A percentile compares a stretch with the other conserved stretches of the same genome.
phyloP scores from a whole-genome alignment of 2,113 vertebrate genomes.

The Pampusana beccarii region DNA sequence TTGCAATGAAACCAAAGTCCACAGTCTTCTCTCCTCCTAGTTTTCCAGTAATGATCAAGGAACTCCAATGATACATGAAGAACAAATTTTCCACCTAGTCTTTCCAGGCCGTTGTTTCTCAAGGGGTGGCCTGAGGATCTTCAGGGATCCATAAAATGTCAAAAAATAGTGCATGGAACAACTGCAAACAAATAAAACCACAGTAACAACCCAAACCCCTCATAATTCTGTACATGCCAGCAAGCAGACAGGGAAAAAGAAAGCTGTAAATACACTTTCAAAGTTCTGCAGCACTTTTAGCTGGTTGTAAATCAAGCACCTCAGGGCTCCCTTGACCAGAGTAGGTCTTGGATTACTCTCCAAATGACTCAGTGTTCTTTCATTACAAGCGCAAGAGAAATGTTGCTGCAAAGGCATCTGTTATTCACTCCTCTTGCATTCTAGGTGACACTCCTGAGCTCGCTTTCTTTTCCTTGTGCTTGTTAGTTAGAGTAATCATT shows the following conservation, averaged over 20 bases:
- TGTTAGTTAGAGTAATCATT: background rate
- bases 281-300: constrained; percentile 13
- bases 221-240: background rate
- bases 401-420: background rate
- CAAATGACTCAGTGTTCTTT: background rate
- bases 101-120: background rate
- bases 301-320: constrained; percentile 42
- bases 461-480: background rate
- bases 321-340: background rate
- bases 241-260: background rate
- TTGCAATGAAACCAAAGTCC: background rate
- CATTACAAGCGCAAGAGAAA: background rate
- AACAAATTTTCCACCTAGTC: background rate
- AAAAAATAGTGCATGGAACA: background rate
- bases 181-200: constrained; percentile 23
- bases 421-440: background rate
- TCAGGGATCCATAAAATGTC: background rate
- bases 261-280: background rate
- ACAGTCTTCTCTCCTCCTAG: background rate
- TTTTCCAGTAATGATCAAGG: background rate
- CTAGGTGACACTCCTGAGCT: background rate
- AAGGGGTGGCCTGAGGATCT: background rate
- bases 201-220: background rate
- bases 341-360: background rate
- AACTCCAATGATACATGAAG: background rate